These are phyloP conservation scores for Ormyrus pomaceus DNA, from an alignment of 2,888 invertebrate genomes.

Conservation along the genomic window DNA sequence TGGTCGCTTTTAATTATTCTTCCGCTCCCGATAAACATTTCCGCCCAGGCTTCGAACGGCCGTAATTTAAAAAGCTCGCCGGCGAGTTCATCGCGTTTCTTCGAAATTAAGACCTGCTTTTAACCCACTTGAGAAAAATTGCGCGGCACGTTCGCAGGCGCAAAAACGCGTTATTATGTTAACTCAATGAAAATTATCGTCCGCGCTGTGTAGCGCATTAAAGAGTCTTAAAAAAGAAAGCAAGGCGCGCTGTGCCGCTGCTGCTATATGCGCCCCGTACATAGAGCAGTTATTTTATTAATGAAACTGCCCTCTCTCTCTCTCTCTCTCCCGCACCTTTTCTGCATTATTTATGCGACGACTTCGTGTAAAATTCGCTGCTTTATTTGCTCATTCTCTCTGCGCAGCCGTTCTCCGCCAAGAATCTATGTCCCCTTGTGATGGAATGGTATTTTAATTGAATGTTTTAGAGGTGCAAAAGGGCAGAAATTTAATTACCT, in stretches of 20 bases:
- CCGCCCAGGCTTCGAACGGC: too few relatives aligned
- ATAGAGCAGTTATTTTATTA: constrained; percentile 11
- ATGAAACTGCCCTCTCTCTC: constrained; percentile 1
- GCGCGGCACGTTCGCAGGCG: background rate
- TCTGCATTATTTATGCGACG: constrained; percentile 8
- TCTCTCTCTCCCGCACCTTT: background rate
- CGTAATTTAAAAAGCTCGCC: too few relatives aligned
- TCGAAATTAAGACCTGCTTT: constrained; percentile 2
- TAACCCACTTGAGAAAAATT: constrained; percentile 3
- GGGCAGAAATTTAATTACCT: too few relatives aligned
- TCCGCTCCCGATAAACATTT: too few relatives aligned
- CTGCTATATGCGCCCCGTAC: background rate
- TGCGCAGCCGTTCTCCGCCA: background rate
- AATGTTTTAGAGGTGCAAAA: background rate
- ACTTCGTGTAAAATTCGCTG: background rate
- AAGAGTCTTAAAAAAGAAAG: constrained; percentile 18
- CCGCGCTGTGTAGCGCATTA: constrained; percentile 15
- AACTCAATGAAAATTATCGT: constrained; percentile 40
- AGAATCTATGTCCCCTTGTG: background rate
- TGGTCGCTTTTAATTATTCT: too few relatives aligned
- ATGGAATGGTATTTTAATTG: background rate
- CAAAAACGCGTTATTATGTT: constrained; percentile 8
- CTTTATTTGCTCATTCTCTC: background rate
- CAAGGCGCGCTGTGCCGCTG: too few relatives aligned
- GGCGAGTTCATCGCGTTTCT: background rate